Evolutionary conservation across 2,797 vertebrate species (phyloP).

Genomic region (Podarcis lilfordi): DNA sequence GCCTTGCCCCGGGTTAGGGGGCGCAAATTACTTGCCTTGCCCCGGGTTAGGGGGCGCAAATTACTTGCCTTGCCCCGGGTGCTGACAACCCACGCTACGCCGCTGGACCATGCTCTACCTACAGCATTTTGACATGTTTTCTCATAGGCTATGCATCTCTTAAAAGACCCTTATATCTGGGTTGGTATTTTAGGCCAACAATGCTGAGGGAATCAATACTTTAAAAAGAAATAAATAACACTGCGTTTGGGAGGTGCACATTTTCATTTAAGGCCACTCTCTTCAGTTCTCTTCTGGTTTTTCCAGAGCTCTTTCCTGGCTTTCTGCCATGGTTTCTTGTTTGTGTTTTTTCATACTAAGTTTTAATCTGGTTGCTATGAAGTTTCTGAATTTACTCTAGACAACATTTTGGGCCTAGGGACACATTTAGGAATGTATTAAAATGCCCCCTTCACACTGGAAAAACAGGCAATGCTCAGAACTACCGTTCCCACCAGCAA

Average conservation of each 20-base stretch:
- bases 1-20: too few species aligned
- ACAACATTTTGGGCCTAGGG: too few species aligned
- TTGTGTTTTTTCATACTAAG: background rate
- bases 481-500: too few species aligned
- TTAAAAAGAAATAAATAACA: background rate
- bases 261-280: background rate
- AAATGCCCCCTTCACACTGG: too few species aligned
- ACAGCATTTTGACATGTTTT: background rate
- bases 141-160: background rate
- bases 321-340: background rate
- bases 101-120: background rate
- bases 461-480: too few species aligned
- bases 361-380: background rate
- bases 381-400: background rate
- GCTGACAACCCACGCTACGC: too few species aligned
- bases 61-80: too few species aligned
- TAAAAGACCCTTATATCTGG: background rate
- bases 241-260: background rate
- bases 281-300: background rate
- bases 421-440: too few species aligned
- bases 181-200: background rate
- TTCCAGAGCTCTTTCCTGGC: background rate
- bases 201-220: background rate
- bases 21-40: too few species aligned
- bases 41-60: too few species aligned